A percentile compares a stretch with the other conserved stretches of the same genome.
These are phyloP conservation scores for Heliothis virescens DNA, from an alignment of 1,140 invertebrate genomes.

Conservation along the genomic window DNA sequence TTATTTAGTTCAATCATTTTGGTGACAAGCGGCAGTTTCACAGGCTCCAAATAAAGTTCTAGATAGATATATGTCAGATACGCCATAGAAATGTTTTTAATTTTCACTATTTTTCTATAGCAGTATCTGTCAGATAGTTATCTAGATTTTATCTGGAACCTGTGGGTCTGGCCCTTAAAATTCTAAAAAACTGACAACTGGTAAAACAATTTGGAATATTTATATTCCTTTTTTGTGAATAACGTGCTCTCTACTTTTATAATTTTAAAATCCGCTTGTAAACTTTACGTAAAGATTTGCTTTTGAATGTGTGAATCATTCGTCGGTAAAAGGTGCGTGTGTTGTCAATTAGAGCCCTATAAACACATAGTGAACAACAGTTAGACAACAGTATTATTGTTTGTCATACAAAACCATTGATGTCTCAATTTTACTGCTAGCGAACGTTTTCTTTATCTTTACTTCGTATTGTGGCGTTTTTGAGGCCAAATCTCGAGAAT, in stretches of 20 bases:
- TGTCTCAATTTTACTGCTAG: background rate
- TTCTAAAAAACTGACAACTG: background rate
- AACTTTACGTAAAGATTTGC: background rate
- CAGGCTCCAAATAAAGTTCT: too few species aligned
- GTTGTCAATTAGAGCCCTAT: conserved; percentile 20
- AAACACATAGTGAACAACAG: conserved; percentile 27
- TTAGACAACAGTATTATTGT: background rate
- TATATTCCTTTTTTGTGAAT: too few species aligned
- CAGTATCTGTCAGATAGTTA: too few species aligned
- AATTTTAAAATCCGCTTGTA: background rate
- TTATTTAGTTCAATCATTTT: too few species aligned
- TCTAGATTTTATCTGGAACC: too few species aligned
- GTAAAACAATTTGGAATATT: too few species aligned
- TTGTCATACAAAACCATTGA: conserved; percentile 6
- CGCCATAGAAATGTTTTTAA: too few species aligned
- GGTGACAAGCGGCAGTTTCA: too few species aligned
- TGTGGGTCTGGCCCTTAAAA: too few species aligned
- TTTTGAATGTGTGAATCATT: background rate
- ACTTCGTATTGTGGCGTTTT: background rate
- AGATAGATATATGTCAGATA: too few species aligned
- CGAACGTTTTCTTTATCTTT: background rate
- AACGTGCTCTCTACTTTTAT: background rate
- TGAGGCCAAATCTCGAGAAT: too few species aligned
- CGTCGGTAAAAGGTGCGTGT: background rate
- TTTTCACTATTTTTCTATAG: too few species aligned